Evolutionary conservation across 2,888 invertebrate genomes (phyloP), one percentile per base, ranked within the genome.

Genomic region (Synanthedon tipuliformis): DNA sequence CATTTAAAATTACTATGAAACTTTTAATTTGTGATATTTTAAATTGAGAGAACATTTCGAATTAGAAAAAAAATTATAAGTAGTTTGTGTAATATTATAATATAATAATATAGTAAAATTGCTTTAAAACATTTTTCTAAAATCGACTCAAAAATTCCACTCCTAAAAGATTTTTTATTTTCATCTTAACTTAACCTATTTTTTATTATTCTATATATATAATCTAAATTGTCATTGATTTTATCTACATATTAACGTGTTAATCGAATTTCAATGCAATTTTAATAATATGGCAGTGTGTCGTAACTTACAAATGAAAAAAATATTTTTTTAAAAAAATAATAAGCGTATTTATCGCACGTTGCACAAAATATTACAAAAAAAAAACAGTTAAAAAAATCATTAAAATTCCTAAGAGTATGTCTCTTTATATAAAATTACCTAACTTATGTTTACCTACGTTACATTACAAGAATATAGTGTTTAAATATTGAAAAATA

Each of bases 201-300:
- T 2, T 10, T 34, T 10, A 34, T 10, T 34, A n/a, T n/a, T n/a
- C n/a, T n/a, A n/a, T n/a, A n/a, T n/a, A n/a, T n/a, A 34, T 34
- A 34, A 34, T 34, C 34, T 34, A 57, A 55, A 55, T 59, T 34
- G 34, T 34, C 34, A 34, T 34, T 10, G 34, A 34, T 34, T 18
- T 18, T 34, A 34, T 34, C 34, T 34, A 34, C 8, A 34, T 10
- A 10, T 34, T 8, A 34, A 34, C 2, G 10, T 34, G 34, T 34
- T 34, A 34, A 34, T 34, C 34, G 34, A 34, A 34, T 34, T 34
- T 34, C 34, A 61, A 61, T 55, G 52, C 59, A 61, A 60, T 53
- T 59, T 55, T 65, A 63, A 66, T 65, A 63, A 66, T 83, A 83
- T 83, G 83, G 84, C 83, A 81, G 82, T 81, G 82, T 81, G 69